These are phyloP conservation scores for Cervus canadensis DNA, from an alignment of 2,113 vertebrate genomes.

Conservation along the genomic window DNA sequence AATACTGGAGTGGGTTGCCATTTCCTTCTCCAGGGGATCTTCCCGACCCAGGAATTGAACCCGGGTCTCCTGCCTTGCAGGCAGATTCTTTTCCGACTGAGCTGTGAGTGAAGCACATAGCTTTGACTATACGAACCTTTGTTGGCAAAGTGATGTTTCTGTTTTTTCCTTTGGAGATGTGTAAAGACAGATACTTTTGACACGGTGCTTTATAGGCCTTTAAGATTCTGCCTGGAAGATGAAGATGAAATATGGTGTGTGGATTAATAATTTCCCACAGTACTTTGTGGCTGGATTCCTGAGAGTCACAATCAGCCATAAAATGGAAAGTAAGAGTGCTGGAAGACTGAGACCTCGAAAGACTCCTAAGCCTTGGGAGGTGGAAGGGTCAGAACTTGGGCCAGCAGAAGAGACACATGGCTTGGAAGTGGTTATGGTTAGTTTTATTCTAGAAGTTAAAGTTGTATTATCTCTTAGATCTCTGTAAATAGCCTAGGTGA, in stretches of 20 bases:
- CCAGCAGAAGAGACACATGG: neutral
- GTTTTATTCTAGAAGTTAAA: neutral
- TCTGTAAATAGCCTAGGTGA: conserved; percentile 1
- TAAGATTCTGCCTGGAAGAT: conserved; percentile 46
- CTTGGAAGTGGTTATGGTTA: neutral
- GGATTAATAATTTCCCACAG: conserved; percentile 13
- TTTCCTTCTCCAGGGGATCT: neutral
- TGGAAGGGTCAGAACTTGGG: neutral
- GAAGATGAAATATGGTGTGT: conserved; percentile 45
- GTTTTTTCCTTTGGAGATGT: conserved; percentile 53
- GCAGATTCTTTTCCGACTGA: neutral
- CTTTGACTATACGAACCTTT: neutral
- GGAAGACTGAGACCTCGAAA: neutral
- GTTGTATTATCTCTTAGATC: neutral
- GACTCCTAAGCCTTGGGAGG: neutral
- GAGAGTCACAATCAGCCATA: conserved; percentile 21
- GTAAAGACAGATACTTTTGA: conserved; percentile 22
- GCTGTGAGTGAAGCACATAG: neutral
- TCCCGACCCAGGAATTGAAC: neutral
- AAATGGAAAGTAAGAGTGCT: neutral
- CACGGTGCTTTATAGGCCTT: neutral
- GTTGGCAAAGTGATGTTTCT: neutral
- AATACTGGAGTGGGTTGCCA: neutral
- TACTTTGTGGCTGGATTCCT: conserved; percentile 30
- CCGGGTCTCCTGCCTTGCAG: neutral